These are phyloP conservation scores for Medauroidea extradentata DNA, from an alignment of 1,140 invertebrate species.

Conservation along the genomic window DNA sequence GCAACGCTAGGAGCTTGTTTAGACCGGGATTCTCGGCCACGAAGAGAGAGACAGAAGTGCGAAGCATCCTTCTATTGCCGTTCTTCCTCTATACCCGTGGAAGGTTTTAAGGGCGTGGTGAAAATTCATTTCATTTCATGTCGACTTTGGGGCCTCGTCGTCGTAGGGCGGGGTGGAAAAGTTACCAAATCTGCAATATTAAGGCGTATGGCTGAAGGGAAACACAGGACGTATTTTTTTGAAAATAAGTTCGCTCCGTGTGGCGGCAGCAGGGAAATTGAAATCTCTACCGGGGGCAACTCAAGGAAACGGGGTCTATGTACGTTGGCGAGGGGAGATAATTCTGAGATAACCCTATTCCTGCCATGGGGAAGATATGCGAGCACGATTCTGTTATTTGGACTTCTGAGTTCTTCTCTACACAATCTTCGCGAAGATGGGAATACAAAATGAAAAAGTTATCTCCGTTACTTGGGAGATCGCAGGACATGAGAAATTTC, in stretches of 20 bases:
- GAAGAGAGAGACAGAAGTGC: background rate
- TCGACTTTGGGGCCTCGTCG: conserved; percentile 7
- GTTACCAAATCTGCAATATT: conserved; percentile 24
- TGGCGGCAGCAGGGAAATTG: too few relatives aligned
- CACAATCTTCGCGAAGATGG: too few relatives aligned
- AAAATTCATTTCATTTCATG: conserved; percentile 23
- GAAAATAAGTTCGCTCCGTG: too few relatives aligned
- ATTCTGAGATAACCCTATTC: conserved; percentile 22
- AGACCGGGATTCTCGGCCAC: background rate
- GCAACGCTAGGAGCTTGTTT: too few relatives aligned
- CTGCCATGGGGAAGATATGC: background rate
- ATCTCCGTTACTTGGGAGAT: too few relatives aligned
- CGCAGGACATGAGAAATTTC: too few relatives aligned
- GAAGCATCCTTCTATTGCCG: background rate
- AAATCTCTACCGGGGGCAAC: too few relatives aligned
- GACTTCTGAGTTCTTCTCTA: too few relatives aligned
- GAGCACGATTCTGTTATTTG: too few relatives aligned
- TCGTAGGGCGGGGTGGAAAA: background rate
- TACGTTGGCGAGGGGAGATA: background rate
- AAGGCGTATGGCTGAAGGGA: background rate
- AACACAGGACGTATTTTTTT: background rate
- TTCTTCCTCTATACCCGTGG: background rate
- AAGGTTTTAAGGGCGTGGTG: background rate
- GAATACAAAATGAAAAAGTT: too few relatives aligned
- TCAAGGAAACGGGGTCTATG: background rate